phyloP scores from a whole-genome alignment of 2,797 vertebrate species.

The Rallus crepitans region DNA sequence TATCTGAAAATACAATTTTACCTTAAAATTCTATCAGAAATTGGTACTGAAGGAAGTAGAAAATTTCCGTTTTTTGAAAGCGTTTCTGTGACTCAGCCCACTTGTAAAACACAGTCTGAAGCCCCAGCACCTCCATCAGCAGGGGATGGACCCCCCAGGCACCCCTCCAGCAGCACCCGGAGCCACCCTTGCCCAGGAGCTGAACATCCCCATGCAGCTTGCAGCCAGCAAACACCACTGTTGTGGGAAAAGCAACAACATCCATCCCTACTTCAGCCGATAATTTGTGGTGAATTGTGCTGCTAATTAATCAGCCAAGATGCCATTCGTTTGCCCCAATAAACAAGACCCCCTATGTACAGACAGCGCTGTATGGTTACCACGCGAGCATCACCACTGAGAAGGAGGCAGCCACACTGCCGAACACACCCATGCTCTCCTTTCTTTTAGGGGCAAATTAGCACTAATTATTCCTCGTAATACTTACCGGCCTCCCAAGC shows the following conservation, averaged over 20 bases:
- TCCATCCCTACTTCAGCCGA: fast-evolving
- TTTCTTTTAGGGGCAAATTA: background rate
- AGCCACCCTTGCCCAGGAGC: background rate
- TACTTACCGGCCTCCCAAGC: background rate
- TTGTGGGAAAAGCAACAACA: background rate
- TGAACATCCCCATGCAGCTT: background rate
- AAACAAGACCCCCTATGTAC: background rate
- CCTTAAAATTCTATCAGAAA: background rate
- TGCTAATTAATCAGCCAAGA: background rate
- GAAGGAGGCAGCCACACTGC: background rate
- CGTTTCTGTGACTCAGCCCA: fast-evolving
- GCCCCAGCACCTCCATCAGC: background rate
- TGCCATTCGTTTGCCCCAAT: background rate
- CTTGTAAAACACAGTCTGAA: background rate
- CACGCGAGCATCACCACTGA: background rate
- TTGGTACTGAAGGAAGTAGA: background rate
- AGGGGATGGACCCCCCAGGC: background rate
- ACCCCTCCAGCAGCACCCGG: background rate
- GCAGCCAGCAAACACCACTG: fast-evolving
- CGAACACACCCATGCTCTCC: background rate
- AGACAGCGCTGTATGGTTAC: no score
- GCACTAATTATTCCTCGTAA: background rate
- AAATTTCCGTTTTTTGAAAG: background rate
- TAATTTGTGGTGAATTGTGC: background rate
- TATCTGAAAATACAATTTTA: fast-evolving